Evolutionary conservation across 2,888 invertebrate genomes (phyloP).

Genomic region (Thelaira solivaga): DNA sequence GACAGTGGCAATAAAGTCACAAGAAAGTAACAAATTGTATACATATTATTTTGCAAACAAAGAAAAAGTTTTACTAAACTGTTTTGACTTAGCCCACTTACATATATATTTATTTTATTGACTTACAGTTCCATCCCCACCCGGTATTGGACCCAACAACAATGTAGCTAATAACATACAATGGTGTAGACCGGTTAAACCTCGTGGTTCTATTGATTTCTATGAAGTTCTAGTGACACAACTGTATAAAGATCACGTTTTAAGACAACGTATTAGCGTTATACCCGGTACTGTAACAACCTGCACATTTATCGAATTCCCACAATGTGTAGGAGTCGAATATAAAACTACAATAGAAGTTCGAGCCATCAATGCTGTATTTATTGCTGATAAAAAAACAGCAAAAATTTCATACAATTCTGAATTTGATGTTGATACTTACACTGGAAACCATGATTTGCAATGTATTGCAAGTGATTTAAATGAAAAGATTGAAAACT

Average conservation of each 20-base stretch:
- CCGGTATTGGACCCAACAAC: slow-evolving; percentile 55
- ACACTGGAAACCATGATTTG: slow-evolving; percentile 50
- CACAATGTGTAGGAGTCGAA: slow-evolving; percentile 65
- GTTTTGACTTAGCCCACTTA: neutral
- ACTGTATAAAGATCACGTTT: slow-evolving; percentile 65
- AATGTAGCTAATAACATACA: slow-evolving; percentile 64
- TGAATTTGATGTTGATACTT: slow-evolving; percentile 21
- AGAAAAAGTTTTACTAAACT: neutral
- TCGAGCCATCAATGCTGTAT: slow-evolving; percentile 73
- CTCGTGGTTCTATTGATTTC: slow-evolving; percentile 79
- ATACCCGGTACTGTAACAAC: slow-evolving; percentile 62
- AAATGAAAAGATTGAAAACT: slow-evolving; percentile 49
- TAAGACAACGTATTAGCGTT: slow-evolving; percentile 64
- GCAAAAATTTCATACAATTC: neutral
- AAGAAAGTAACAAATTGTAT: neutral
- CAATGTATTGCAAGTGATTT: slow-evolving; percentile 47
- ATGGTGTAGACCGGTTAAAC: slow-evolving; percentile 79
- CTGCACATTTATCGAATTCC: slow-evolving; percentile 64
- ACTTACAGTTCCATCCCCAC: slow-evolving; percentile 70
- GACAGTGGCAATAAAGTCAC: too few species aligned
- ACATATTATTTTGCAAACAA: neutral
- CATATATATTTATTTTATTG: neutral
- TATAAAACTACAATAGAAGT: slow-evolving; percentile 68
- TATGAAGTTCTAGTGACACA: slow-evolving; percentile 78
- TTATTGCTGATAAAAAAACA: slow-evolving; percentile 25